phyloP scores from a whole-genome alignment of 2,888 invertebrate genomes.

The Catocala fraxini region DNA sequence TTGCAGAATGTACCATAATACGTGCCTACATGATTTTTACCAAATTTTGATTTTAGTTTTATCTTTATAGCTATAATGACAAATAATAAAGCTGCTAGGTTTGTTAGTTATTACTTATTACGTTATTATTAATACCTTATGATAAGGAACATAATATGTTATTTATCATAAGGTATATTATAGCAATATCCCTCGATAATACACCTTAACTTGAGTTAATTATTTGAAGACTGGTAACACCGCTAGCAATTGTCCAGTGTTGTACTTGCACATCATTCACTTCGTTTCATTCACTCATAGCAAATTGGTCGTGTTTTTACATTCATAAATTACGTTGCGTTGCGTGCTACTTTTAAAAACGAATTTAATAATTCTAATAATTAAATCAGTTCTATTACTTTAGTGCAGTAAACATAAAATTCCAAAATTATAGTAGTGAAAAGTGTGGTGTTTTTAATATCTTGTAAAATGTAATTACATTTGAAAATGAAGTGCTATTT shows the following conservation, averaged over 20 bases:
- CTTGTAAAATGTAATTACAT: conserved; percentile 55
- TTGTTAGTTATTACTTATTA: no score
- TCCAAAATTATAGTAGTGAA: conserved; percentile 29
- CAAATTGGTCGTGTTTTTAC: conserved; percentile 67
- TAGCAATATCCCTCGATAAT: no score
- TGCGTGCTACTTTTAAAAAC: conserved; percentile 50
- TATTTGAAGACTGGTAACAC: not conserved
- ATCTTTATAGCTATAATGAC: no score
- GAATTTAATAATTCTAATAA: conserved; percentile 19
- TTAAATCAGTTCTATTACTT: conserved; percentile 11
- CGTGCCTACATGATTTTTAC: no score
- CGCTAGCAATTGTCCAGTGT: not conserved
- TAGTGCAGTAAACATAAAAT: conserved; percentile 26
- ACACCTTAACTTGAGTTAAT: not conserved
- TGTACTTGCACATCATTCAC: conserved; percentile 8
- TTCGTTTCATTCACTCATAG: conserved; percentile 40
- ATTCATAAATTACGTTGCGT: conserved; percentile 49
- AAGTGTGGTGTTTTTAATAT: conserved; percentile 40
- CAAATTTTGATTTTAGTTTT: no score
- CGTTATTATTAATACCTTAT: no score
- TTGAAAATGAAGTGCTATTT: conserved; percentile 76
- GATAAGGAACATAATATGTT: no score
- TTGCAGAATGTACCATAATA: no score
- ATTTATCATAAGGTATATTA: no score
- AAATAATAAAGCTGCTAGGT: no score